Base-by-base conservation (phyloP, 1,140 invertebrate genomes). In the Mesaphorura yosii region DNA sequence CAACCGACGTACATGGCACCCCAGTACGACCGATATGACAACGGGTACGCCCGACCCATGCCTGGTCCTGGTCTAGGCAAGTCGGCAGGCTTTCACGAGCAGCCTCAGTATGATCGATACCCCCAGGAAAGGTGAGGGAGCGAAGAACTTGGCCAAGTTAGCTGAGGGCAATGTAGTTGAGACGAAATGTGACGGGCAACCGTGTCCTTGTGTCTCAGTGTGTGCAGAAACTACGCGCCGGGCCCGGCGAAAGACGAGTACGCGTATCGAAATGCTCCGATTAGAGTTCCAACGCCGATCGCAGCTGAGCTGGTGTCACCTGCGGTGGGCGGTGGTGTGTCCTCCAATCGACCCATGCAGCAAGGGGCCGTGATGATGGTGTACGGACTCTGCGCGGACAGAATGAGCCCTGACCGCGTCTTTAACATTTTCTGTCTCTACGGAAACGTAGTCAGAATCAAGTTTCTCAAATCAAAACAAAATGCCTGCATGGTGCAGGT, bases 371-470 rank as follows among this genome's bases (percentile, higher is more conserved):
- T 98, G 40, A 82, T 97, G 73, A 98, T 98, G 93, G 89, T 98
- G 26, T 98, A 98, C 73, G 93, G 93, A 23, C 75, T 99, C 17
- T 88, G 92, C 67, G 80, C 83, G 41, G 80, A 88, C 59, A 89
- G 89, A 67, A 87, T 93, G 67, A 98, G 97, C 72, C 86, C 88
- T 57, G 91, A 97, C 70, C 82, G 85, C 66, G 76, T 98, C n/a
- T 98, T 99, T 78, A 98, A 98, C 74, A 75, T 99, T 49, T 91
- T 98, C 72, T 98, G 94, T 73, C 77, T 97, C 31, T 98, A 98
- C 72, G 95, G 95, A 56, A 98, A 98, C 70, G 91, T 97, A 58
- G 83, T 91, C 46, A 82, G 90, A 72, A 80, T 83, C 46, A 26
- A 26, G 4, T 34, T 51, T 5, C 10, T 39, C 19, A 27, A 42